Base-by-base conservation (phyloP, 2,797 vertebrate species). In the Squalus acanthias region DNA sequence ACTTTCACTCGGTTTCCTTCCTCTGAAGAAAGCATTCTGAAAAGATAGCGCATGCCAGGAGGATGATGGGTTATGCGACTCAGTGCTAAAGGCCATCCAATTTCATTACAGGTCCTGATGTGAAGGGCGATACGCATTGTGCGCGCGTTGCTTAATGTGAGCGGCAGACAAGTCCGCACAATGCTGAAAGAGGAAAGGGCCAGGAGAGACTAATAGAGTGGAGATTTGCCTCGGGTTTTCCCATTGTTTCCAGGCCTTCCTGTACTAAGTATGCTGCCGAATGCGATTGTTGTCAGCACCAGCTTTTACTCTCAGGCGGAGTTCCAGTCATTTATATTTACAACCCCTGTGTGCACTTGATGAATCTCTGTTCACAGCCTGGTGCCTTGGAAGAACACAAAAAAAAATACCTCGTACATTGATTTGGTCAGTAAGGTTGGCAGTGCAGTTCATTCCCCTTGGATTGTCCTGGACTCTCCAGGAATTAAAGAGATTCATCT, bases 21-120 rank as follows among this genome's bases (percentile, higher is more conserved):
- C 97, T 97, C 97, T 96, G 97, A 98, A 97, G 97, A 97, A 97
- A 98, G 98, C 97, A 97, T 97, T 98, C 97, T 98, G 97, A 98
- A 97, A 97, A 97, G 97, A 98, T 97, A 97, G 97, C 96, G 12
- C 17, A 1, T 12, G 39, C 20, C 82, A 85, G 60, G 33, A n/a
- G 26, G 89, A 92, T 63, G 57, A 29, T 33, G 63, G 89, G 60
- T n/a, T 50, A 26, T 72, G 46, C 20, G 13, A 70, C 39, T 95
- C 46, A 12, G 39, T 50, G 10, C 39, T 95, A 72, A 26, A 95
- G 67, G 67, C 93, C 9, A 72, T 72, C 22, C 39, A 65, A 60
- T 65, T 65, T 60, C 89, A 65, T 92, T n/a, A 92, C 29, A 72
- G 26, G 20, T 5, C 22, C 67, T 6, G 65, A 69, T 69, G 17